Percentiles rank a stretch among this genome's conserved stretches.
These are phyloP conservation scores for Sebastes fasciatus DNA, from an alignment of 2,113 vertebrate species.

Conservation along the genomic window DNA sequence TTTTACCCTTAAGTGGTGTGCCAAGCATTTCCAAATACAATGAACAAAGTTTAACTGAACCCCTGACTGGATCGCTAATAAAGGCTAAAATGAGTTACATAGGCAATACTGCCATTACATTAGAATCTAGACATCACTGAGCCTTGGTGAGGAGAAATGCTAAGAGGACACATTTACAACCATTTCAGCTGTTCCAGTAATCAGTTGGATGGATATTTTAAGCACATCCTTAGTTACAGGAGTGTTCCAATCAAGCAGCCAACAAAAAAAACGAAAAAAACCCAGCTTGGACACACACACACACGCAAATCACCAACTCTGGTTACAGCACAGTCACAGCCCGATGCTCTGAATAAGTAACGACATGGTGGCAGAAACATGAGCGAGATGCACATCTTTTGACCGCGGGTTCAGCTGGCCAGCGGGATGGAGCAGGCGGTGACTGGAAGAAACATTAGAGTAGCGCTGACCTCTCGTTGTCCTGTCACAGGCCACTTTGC, in stretches of 20 bases:
- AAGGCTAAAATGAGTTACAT: not conserved
- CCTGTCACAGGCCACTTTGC: constrained; percentile 14
- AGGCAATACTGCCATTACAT: not conserved
- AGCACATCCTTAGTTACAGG: constrained; percentile 23
- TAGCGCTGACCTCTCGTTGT: constrained; percentile 10
- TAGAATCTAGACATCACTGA: not conserved
- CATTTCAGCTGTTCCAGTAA: constrained; percentile 12
- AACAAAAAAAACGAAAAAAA: not conserved
- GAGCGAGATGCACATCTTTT: constrained; percentile 57
- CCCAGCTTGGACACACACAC: constrained; percentile 17
- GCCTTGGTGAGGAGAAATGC: not conserved
- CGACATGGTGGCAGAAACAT: constrained; percentile 68
- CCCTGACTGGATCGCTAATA: not conserved
- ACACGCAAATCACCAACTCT: constrained; percentile 61
- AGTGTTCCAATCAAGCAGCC: constrained; percentile 27
- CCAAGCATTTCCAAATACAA: not conserved
- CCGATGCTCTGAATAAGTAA: constrained; percentile 79
- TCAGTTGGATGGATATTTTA: not conserved
- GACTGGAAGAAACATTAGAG: constrained; percentile 28
- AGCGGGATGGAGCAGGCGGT: not conserved
- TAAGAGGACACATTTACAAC: constrained; percentile 2
- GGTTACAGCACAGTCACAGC: constrained; percentile 68
- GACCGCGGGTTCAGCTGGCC: constrained; percentile 22
- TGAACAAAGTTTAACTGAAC: not conserved
- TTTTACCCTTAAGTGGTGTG: not conserved